Percentiles rank a stretch among this genome's conserved stretches.
Evolutionary conservation across 2,888 invertebrate species (phyloP).

Genomic region (Laspeyria flexula): DNA sequence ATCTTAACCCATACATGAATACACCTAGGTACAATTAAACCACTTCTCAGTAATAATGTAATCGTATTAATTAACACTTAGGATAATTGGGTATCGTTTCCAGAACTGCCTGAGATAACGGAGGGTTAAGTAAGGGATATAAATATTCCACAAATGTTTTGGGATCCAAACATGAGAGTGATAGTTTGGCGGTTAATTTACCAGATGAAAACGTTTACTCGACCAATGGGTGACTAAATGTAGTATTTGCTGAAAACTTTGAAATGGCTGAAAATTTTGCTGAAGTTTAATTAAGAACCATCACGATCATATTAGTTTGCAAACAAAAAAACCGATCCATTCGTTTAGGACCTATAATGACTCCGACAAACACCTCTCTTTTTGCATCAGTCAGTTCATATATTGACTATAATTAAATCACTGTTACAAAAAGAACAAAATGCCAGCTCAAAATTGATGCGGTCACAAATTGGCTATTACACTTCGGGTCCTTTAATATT

Average conservation of each 20-base stretch:
- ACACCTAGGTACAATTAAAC: no score
- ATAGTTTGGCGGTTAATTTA: neutral
- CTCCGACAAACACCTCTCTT: no score
- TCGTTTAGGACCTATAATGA: no score
- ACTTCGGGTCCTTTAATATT: slow-evolving; percentile 31
- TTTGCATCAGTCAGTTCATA: no score
- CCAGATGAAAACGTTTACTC: neutral
- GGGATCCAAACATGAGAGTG: neutral
- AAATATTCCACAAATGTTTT: neutral
- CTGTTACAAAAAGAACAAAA: no score
- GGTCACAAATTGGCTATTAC: neutral
- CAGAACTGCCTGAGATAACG: neutral
- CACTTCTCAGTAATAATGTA: neutral
- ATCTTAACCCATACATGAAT: no score
- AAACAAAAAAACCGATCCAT: no score
- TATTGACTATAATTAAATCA: no score
- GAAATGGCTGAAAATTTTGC: no score
- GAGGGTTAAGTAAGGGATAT: neutral
- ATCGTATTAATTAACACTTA: neutral
- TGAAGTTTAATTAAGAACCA: no score
- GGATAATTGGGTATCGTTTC: neutral
- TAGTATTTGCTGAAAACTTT: no score
- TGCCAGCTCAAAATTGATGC: neutral
- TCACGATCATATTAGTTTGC: no score
- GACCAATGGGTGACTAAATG: neutral